Evolutionary conservation across 2,797 vertebrate genomes (phyloP).

Genomic region (Cirrhinus mrigala): DNA sequence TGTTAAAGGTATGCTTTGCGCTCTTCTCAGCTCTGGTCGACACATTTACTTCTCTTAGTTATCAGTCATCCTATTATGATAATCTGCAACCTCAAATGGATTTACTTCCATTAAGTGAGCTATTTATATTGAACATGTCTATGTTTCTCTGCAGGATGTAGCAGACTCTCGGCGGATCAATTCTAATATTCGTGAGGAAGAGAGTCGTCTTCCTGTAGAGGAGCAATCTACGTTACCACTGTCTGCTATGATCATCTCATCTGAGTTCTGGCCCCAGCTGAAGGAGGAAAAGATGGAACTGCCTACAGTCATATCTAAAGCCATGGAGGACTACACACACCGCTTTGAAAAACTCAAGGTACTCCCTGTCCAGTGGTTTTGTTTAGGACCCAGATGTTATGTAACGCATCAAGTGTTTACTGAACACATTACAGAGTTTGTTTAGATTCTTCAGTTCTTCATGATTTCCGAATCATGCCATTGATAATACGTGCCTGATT

Average conservation of each 20-base stretch:
- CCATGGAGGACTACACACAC: slow-evolving; percentile 92
- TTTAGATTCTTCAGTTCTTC: neutral
- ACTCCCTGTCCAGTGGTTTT: neutral
- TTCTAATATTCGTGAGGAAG: slow-evolving; percentile 92
- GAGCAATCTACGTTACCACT: slow-evolving; percentile 87
- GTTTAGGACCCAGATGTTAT: neutral
- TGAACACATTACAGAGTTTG: neutral
- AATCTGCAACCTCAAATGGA: neutral
- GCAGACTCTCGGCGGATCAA: slow-evolving; percentile 96
- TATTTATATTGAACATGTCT: neutral
- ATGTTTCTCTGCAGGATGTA: slow-evolving; percentile 84
- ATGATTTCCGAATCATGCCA: neutral
- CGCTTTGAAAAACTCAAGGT: slow-evolving; percentile 98
- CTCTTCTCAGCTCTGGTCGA: neutral
- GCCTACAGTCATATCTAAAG: slow-evolving; percentile 83
- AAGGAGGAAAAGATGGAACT: slow-evolving; percentile 98
- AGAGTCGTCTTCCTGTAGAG: slow-evolving; percentile 84
- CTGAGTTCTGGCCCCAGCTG: slow-evolving; percentile 96
- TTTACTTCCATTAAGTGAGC: neutral
- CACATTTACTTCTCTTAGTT: slow-evolving; percentile 4
- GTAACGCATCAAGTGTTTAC: neutral
- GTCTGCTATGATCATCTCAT: slow-evolving; percentile 91
- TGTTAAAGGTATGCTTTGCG: slow-evolving; percentile 87
- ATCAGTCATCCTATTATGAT: neutral
- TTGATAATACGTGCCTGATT: neutral